Conservation (phyloP, 2,888 invertebrate genomes). For the Scaptomyza cyrtandrae region DNA sequence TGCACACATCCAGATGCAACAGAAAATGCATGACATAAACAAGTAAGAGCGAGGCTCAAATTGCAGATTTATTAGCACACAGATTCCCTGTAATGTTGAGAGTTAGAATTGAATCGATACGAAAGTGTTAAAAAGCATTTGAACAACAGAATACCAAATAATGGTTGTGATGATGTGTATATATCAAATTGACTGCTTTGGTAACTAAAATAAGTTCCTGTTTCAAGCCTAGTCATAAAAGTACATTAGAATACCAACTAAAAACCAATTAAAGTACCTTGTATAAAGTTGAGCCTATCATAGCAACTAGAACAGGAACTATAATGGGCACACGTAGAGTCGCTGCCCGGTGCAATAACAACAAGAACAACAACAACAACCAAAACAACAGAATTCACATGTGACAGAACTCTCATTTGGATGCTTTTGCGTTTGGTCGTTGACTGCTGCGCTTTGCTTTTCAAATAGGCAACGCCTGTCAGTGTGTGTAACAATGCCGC, state of each 20-base stretch:
- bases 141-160: too few relatives aligned
- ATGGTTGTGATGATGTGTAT: too few relatives aligned
- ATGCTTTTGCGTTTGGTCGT: conserved; percentile 28
- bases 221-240: too few relatives aligned
- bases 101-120: too few relatives aligned
- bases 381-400: conserved; percentile 14
- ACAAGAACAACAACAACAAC: background rate
- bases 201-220: too few relatives aligned
- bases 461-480: conserved; percentile 29
- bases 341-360: conserved; percentile 27
- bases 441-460: conserved; percentile 31
- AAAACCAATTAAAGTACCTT: background rate
- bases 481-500: conserved; percentile 50
- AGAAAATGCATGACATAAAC: conserved; percentile 18
- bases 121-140: too few relatives aligned
- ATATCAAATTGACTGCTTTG: too few relatives aligned
- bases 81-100: conserved; percentile 1
- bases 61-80: background rate
- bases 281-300: conserved; percentile 13
- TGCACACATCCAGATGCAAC: conserved; percentile 18
- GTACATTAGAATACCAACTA: background rate
- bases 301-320: conserved; percentile 9
- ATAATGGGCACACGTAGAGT: conserved; percentile 25
- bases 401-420: conserved; percentile 47
- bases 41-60: background rate